Percentiles rank a stretch among this genome's conserved stretches.
Evolutionary conservation across 2,113 vertebrate species (phyloP).

Genomic region (Archilochus colubris): DNA sequence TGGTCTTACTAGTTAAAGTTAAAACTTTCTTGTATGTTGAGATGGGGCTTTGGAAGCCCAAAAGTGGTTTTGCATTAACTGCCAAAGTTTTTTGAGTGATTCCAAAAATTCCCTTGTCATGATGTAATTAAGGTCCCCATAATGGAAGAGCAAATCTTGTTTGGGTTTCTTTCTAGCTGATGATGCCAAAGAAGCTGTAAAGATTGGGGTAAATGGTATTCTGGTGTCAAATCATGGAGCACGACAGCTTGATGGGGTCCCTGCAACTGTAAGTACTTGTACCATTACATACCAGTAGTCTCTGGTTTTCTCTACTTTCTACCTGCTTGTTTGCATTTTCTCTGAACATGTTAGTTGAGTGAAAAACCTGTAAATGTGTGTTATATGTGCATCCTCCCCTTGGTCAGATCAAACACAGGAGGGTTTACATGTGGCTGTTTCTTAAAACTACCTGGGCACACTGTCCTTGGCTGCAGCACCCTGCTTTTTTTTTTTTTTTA

Average conservation of each 20-base stretch:
- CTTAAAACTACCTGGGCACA: neutral
- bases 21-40: neutral
- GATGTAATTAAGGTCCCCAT: neutral
- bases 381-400: neutral
- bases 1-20: neutral
- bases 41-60: neutral
- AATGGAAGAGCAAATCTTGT: neutral
- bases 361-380: neutral
- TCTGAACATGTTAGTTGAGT: neutral
- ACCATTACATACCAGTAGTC: neutral
- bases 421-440: neutral
- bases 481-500: neutral
- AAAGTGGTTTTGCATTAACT: neutral
- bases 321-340: neutral
- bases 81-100: neutral
- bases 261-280: constrained; percentile 83
- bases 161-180: constrained; percentile 73
- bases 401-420: neutral
- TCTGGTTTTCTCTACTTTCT: neutral
- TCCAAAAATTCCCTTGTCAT: neutral
- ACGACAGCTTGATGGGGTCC: constrained; percentile 86
- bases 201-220: constrained; percentile 88
- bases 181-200: constrained; percentile 86
- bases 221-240: constrained; percentile 96
- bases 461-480: neutral